phyloP scores from a whole-genome alignment of 2,888 invertebrate species.

The Agonopterix alstromeriana region DNA sequence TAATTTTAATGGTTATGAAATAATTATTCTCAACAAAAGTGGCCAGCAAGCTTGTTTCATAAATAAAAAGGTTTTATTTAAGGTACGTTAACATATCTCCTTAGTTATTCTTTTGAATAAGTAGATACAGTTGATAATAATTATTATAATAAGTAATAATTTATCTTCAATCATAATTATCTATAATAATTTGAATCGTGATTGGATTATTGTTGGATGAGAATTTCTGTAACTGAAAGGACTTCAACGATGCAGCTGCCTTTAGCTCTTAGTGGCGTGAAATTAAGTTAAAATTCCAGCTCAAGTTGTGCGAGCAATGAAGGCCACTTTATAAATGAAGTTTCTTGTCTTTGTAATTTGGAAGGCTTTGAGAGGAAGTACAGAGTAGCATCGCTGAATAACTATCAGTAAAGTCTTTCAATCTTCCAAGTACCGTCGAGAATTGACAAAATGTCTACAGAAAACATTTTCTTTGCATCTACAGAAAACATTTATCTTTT shows the following conservation, averaged over 20 bases:
- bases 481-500: no score
- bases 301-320: conserved; percentile 28
- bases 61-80: no score
- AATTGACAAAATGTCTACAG: not conserved
- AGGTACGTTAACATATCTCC: no score
- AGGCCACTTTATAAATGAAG: conserved; percentile 41
- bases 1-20: no score
- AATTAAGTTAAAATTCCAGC: conserved; percentile 41
- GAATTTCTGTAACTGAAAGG: not conserved
- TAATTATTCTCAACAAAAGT: no score
- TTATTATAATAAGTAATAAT: not conserved
- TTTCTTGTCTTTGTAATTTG: conserved; percentile 30
- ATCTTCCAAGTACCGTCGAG: not conserved
- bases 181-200: not conserved
- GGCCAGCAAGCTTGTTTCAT: no score
- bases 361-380: not conserved
- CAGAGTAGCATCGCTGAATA: not conserved
- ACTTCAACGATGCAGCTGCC: not conserved
- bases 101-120: no score
- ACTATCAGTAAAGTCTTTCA: not conserved
- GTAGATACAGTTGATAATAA: no score
- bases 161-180: no score
- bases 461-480: no score
- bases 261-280: conserved; percentile 18
- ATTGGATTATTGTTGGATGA: no score